These are phyloP conservation scores for Epiblema foenella DNA, from an alignment of 2,888 invertebrate species.

Conservation along the genomic window DNA sequence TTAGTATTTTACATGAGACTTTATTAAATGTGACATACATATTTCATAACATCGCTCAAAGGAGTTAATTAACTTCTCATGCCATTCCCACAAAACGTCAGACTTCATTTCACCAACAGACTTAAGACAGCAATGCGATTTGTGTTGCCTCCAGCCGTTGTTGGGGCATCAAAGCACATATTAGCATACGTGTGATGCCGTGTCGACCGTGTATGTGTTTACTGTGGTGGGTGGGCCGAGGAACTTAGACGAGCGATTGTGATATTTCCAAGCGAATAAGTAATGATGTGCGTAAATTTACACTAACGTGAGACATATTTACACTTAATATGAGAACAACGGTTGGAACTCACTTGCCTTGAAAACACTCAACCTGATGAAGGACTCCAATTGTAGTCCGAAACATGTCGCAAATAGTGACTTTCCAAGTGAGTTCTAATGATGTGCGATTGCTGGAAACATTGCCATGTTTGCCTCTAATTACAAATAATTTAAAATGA, in stretches of 20 bases:
- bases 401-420: too few species aligned
- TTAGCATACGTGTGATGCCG: constrained; percentile 35
- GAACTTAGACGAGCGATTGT: neutral
- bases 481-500: too few species aligned
- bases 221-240: constrained; percentile 2
- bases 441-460: too few species aligned
- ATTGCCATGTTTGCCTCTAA: too few species aligned
- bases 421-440: too few species aligned
- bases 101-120: constrained; percentile 19
- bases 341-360: too few species aligned
- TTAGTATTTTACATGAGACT: neutral
- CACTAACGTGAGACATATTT: too few species aligned
- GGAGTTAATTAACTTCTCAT: constrained; percentile 13
- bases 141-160: constrained; percentile 13
- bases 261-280: too few species aligned
- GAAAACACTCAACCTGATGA: too few species aligned
- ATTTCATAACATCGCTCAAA: constrained; percentile 7
- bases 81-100: neutral
- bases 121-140: constrained; percentile 27
- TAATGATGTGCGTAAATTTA: too few species aligned
- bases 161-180: constrained; percentile 13
- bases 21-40: constrained; percentile 6
- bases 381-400: too few species aligned
- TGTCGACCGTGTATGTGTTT: constrained; percentile 11
- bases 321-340: too few species aligned